Evolutionary conservation across 2,888 invertebrate species (phyloP), one percentile per base, ranked within the genome.

Genomic region (Hymenopus coronatus): DNA sequence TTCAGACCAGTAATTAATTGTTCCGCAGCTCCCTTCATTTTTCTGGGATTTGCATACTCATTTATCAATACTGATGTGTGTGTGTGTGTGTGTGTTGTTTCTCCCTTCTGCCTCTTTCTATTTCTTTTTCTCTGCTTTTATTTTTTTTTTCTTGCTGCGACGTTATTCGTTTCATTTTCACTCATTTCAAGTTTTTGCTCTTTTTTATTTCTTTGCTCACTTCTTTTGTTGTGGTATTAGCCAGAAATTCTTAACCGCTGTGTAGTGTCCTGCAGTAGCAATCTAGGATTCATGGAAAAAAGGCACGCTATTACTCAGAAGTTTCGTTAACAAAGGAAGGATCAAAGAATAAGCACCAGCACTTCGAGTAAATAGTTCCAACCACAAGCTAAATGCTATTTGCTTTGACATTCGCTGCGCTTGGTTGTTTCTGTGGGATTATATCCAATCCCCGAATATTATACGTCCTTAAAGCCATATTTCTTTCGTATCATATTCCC

Each of bases 1-100:
- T 89, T 89, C 89, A 88, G 89, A 82, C 88, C 85, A 86, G 88
- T 89, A 88, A 89, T 89, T 89, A 89, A 89, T 89, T 89, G 88
- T 89, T 83, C 82, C 85, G 33, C 81, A 88, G 85, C 85, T 82
- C 86, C 88, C 88, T 86, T 88, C 85, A 88, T 88, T 88, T 89
- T 88, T 89, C 88, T 86, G 83, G 86, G 89, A 88, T 89, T 89
- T 88, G 89, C 89, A 88, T 88, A 40, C 28, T 87, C 89, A 89
- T 88, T 89, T 89, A 89, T 89, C 89, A 89, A 87, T 87, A 87
- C 87, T 82, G 82, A 82, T 82, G 82, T 70, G 87, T 81, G 70
- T 70, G n/a, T n/a, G 82, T 40, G 40, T 82, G 82, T 70, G 87
- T 81, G 82, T 82, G 33, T 87, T 82, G 28, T n/a, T 25, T 82